Conservation (phyloP, 1,140 invertebrate genomes). For the Euwallacea similis region DNA sequence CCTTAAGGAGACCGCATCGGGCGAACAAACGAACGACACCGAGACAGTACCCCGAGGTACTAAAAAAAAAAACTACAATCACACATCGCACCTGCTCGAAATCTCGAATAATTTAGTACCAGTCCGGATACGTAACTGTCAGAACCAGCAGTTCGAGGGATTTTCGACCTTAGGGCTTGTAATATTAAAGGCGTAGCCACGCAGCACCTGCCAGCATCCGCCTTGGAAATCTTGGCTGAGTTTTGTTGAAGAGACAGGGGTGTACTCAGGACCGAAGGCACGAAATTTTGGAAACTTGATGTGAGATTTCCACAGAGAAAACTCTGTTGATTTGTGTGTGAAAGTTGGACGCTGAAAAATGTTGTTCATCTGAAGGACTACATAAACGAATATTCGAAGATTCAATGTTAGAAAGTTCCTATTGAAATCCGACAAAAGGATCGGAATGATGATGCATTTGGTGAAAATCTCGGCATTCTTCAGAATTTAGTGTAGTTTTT, state of each 20-base stretch:
- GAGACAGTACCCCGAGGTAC: conserved; percentile 13
- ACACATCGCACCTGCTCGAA: conserved; percentile 28
- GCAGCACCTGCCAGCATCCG: conserved; percentile 26
- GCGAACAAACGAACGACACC: conserved; percentile 14
- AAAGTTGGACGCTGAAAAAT: too few species aligned
- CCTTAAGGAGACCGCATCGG: conserved; percentile 4
- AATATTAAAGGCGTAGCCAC: neutral
- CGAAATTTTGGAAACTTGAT: neutral
- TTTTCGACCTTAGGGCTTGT: conserved; percentile 1
- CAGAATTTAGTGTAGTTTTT: too few species aligned
- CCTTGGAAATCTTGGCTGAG: conserved; percentile 9
- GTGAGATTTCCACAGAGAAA: too few species aligned
- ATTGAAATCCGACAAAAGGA: too few species aligned
- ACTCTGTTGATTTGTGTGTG: too few species aligned
- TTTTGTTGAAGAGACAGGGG: conserved; percentile 1
- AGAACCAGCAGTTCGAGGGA: neutral
- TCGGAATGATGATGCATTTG: too few species aligned
- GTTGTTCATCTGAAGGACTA: too few species aligned
- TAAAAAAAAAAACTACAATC: conserved; percentile 13
- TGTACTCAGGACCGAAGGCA: neutral
- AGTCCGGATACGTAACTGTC: conserved; percentile 15
- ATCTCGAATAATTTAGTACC: conserved; percentile 23
- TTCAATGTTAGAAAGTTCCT: too few species aligned
- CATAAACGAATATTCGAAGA: too few species aligned
- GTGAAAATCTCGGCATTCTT: too few species aligned